Percentiles rank a stretch among this genome's conserved stretches.
Evolutionary conservation across 2,113 vertebrate genomes (phyloP).

Genomic region (Psilopsiagon aymara): DNA sequence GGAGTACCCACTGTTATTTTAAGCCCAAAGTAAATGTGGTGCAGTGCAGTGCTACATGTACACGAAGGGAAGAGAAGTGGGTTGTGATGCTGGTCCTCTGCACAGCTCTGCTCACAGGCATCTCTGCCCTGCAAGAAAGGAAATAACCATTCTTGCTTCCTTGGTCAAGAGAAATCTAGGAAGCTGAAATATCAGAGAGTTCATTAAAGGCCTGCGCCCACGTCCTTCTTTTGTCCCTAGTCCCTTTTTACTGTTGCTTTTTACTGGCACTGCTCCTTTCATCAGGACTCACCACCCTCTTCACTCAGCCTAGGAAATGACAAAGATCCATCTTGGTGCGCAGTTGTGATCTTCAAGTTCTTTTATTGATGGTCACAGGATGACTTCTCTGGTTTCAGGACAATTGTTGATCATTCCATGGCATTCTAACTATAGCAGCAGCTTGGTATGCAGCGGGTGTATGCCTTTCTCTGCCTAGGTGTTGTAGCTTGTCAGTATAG

Average conservation of each 20-base stretch:
- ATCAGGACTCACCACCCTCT: background rate
- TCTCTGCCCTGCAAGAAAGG: background rate
- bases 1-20: background rate
- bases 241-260: background rate
- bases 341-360: rapidly evolving
- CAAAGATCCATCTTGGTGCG: background rate
- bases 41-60: background rate
- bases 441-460: rapidly evolving
- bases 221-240: background rate
- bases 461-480: background rate
- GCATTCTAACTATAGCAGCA: background rate
- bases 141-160: rapidly evolving
- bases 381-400: background rate
- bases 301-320: background rate
- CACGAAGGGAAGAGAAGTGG: background rate
- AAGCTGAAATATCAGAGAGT: background rate
- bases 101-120: background rate
- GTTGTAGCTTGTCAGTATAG: background rate
- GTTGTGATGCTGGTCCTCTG: background rate
- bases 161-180: background rate
- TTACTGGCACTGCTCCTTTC: background rate
- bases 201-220: background rate
- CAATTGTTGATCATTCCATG: background rate
- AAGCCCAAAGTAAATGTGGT: background rate
- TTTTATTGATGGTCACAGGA: background rate